phyloP scores from a whole-genome alignment of 2,113 vertebrate genomes.

The Vidua chalybeata region DNA sequence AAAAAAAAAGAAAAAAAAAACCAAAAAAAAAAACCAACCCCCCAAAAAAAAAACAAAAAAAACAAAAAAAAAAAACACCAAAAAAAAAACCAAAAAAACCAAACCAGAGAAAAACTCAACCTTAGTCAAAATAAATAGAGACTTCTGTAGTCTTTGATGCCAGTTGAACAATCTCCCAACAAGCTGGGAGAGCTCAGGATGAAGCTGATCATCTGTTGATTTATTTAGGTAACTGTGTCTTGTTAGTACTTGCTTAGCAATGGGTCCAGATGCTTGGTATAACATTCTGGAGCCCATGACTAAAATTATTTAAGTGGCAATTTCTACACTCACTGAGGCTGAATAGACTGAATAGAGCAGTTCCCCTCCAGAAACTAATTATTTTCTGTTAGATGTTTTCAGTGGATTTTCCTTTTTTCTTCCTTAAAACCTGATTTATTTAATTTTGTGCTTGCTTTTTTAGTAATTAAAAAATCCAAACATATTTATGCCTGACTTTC shows the following conservation, averaged over 20 bases:
- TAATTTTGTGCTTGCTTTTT: not conserved
- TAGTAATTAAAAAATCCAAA: not conserved
- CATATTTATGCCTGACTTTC: not conserved
- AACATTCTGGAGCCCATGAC: not conserved
- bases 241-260: slow-evolving; percentile 7
- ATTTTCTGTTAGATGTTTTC: not conserved
- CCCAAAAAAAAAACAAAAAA: no score
- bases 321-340: not conserved
- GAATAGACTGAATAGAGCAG: not conserved
- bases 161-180: not conserved
- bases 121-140: not conserved
- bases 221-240: slow-evolving; percentile 21
- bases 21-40: no score
- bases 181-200: not conserved
- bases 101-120: not conserved
- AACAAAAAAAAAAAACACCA: no score
- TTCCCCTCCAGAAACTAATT: not conserved
- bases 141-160: not conserved
- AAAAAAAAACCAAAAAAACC: no score
- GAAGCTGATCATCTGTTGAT: not conserved
- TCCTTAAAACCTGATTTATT: not conserved
- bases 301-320: not conserved
- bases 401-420: not conserved
- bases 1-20: not conserved
- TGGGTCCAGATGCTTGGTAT: not conserved